Base-by-base conservation (phyloP, 2,113 vertebrate species). In the Phoenicopterus ruber region DNA sequence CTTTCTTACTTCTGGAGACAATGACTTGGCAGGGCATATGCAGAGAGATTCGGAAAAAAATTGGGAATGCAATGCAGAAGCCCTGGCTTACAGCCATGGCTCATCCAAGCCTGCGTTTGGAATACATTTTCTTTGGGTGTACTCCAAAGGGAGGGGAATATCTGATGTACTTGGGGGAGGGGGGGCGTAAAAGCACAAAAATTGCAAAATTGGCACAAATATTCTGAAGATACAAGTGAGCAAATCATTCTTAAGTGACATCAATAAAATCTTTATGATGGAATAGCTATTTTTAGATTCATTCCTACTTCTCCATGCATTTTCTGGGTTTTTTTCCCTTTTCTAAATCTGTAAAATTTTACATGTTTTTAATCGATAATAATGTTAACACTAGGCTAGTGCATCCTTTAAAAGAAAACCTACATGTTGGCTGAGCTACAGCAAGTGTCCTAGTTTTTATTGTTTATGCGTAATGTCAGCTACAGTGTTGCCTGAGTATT, bases 81-180 rank as follows among this genome's bases (percentile, higher is more conserved):
- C 44, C 31, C 65, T 96, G 94, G 94, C 86, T 95, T 58, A 15
- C 20, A 85, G 93, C 95, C 91, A 80, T 10, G 31, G 77, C 70
- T 94, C 42, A 62, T 86, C 73, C 83, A 94, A 28, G 58, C 80
- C 91, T 69, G 86, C 19, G 3, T 57, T n/a, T 87, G 62, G 70
- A 93, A 96, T 86, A 49, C n/a, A 36, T 95, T 95, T 94, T 84
- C 84, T 42, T 95, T 95, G 91, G 91, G 52, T 57, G 32, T 29
- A 13, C n/a, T 95, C 88, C 91, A 96, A 67, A 93, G 55, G 69
- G 86, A 93, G 69, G 34, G 36, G 34, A 84, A 65, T 34, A 70
- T 74, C 72, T 93, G 71, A 93, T 92, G 65, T 82, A 70, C 74
- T 79, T 66, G 57, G 31, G 13, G 24, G 8, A 19, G 7, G 24